Base-by-base conservation (phyloP, 1,140 invertebrate species). In the Helicoverpa armigera region DNA sequence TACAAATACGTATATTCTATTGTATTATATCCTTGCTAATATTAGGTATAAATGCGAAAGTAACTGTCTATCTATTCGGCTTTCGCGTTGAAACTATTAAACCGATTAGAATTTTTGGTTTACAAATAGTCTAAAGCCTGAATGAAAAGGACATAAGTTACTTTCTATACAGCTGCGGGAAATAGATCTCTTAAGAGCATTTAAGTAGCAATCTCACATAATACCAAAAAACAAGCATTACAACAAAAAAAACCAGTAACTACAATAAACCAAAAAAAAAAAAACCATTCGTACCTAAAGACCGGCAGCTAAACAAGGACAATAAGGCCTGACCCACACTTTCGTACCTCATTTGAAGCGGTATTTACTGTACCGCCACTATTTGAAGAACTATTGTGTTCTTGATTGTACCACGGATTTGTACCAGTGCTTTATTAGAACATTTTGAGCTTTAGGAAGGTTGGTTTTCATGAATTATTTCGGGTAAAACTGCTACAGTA, bases 361-460 rank as follows among this genome's bases (percentile, higher is more conserved):
- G 35, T 65, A 16, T 65, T 43, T 65, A 14, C 63, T 16, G 29
- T 43, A 13, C 13, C 14, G 14, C 5, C 35, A 65, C 63, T 48
- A 65, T 65, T 65, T 65, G 11, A 43, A 48, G 63, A 65, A 2
- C 63, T 65, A 65, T 65, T 65, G 63, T 65, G 63, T 65, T 16
- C 63, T 9, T 65, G 63, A 65, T 65, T 43, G 35, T 10, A 14
- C n/a, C 63, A 1, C 7, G 63, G 63, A 11, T 48, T 65, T 65
- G 58, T 31, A 14, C 18, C 4, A 31, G 58, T 31, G 14, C 11
- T 61, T 61, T 31, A 61, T 61, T 29, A 61, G 12, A 23, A 61
- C 58, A 31, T 61, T 61, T 61, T 1, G 12, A 9, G 58, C 23
- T 29, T 61, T 13, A 31, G 58, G 11, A 23, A 54, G 5, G 2